Percentiles rank a stretch among this genome's conserved stretches.
Evolutionary conservation across 2,888 invertebrate species (phyloP).

Genomic region (Tenthredo mesomela): DNA sequence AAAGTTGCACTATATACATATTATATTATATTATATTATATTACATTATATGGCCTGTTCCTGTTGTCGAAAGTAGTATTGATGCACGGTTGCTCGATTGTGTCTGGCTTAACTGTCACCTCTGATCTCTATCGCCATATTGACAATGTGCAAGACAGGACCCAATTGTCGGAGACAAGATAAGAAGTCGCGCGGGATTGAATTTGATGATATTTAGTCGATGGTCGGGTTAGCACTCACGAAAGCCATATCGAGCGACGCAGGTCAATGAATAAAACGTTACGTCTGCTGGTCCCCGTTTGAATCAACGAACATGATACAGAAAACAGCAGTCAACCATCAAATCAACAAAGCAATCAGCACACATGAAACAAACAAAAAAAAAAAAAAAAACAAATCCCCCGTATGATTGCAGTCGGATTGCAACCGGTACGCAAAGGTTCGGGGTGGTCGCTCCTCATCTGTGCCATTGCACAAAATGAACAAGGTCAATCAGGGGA

Average conservation of each 20-base stretch:
- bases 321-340: background rate
- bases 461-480: slow-evolving; percentile 77
- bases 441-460: slow-evolving; percentile 77
- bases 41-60: slow-evolving; percentile 15
- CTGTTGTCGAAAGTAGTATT: slow-evolving; percentile 11
- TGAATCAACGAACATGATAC: background rate
- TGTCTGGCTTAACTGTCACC: slow-evolving; percentile 37
- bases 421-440: slow-evolving; percentile 78
- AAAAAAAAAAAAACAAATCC: slow-evolving; percentile 64
- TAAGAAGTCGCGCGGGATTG: background rate
- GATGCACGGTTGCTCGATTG: slow-evolving; percentile 49
- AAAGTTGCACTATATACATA: slow-evolving; percentile 1
- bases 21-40: background rate
- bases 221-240: slow-evolving; percentile 29
- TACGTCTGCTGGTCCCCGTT: slow-evolving; percentile 51
- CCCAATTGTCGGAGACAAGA: background rate
- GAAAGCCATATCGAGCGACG: slow-evolving; percentile 5
- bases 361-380: slow-evolving; percentile 16
- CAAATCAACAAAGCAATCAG: slow-evolving; percentile 30
- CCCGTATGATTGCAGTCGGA: slow-evolving; percentile 78
- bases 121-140: background rate
- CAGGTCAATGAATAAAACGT: slow-evolving; percentile 18
- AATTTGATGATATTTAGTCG: background rate
- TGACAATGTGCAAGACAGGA: background rate
- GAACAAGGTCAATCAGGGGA: slow-evolving; percentile 93